Evolutionary conservation across 2,888 invertebrate genomes (phyloP), one percentile per base, ranked within the genome.

Genomic region (Rhagophthalmus giganteus): DNA sequence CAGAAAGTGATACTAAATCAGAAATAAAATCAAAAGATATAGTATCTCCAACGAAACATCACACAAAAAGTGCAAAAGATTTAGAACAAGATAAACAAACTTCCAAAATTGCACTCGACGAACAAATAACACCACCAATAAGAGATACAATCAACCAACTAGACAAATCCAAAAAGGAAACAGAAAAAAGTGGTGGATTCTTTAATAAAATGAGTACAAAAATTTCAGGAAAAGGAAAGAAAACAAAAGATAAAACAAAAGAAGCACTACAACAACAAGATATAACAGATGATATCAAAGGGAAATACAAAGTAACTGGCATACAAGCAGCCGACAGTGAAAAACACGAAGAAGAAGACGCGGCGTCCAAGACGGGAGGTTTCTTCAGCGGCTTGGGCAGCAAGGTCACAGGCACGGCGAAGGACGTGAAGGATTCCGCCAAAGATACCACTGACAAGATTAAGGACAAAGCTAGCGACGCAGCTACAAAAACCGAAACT

Each of bases 381-480:
- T 33, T 32, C 20, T 32, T 41, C 11, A 12, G 26, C 7, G 41
- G 41, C 6, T 2, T 37, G 9, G 27, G 41, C 32, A 37, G 31
- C 15, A 14, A 30, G 11, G 6, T 30, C 6, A 2, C 30, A 3
- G 7, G 11, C 2, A 10, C 30, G 7, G 6, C 30, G 12, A 6
- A 10, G 12, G 30, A 20, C 7, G 3, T 20, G 20, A 20, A 20
- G 7, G 4, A 5, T 5, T 20, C 20, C 20, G 20, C 20, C 20
- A 20, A 20, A 20, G 20, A 20, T 20, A 7, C 20, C 7, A 20
- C 3, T 5, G 20, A 32, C 13, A 32, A 12, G 9, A 32, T 16
- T 9, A 7, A 5, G 5, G 20, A 24, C 8, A 24, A 37, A 13
- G 25, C 12, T 1, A 9, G 8, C 9, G 24, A 24, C 1, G 20